Evolutionary conservation across 2,113 vertebrate genomes (phyloP).

Genomic region (Rutilus rutilus): DNA sequence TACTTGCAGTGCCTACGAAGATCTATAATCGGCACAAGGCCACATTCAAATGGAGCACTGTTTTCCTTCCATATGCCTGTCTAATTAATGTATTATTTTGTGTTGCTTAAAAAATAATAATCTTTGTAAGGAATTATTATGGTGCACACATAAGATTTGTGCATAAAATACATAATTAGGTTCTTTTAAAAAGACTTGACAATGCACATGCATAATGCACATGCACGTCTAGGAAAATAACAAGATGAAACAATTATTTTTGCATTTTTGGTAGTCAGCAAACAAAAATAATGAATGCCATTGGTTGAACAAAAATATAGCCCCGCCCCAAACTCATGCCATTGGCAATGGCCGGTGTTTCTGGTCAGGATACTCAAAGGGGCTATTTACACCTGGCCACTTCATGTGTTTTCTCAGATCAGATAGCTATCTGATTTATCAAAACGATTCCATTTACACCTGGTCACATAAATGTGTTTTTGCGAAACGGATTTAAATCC

Average conservation of each 20-base stretch:
- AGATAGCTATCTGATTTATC: too few relatives aligned
- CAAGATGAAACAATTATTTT: not conserved
- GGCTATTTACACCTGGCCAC: too few relatives aligned
- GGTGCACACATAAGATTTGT: not conserved
- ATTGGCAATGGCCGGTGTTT: not conserved
- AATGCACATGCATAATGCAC: not conserved
- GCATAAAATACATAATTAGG: not conserved
- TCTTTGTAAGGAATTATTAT: not conserved
- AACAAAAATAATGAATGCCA: not conserved
- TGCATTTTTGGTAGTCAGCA: not conserved
- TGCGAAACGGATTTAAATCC: too few relatives aligned
- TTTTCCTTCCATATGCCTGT: not conserved
- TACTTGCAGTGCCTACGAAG: not conserved
- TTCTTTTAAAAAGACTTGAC: not conserved
- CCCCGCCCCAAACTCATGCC: not conserved
- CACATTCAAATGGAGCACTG: not conserved
- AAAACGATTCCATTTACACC: too few relatives aligned
- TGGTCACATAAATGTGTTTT: too few relatives aligned
- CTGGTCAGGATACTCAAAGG: constrained; percentile 5
- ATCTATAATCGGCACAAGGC: not conserved
- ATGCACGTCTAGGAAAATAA: not conserved
- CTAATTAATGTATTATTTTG: constrained; percentile 7
- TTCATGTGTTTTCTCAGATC: too few relatives aligned
- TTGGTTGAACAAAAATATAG: not conserved
- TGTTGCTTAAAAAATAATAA: not conserved